Evolutionary conservation across 2,797 vertebrate genomes (phyloP).

Genomic region (Cirrhinus mrigala): DNA sequence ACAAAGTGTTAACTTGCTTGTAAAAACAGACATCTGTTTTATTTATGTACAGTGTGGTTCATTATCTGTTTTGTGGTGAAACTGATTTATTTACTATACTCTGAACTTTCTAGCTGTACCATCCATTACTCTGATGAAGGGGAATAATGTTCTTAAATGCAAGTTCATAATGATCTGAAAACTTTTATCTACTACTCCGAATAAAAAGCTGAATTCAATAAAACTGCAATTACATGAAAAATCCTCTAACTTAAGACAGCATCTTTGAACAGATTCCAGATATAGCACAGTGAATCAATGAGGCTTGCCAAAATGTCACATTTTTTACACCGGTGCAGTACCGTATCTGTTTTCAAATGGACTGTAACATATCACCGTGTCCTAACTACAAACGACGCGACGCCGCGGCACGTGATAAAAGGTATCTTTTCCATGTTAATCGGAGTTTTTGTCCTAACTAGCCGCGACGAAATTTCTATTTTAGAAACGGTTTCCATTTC

Average conservation of each 20-base stretch:
- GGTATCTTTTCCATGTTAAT: no score
- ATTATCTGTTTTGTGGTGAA: not conserved
- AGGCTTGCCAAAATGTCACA: not conserved
- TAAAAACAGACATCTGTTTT: not conserved
- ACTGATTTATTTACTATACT: no score
- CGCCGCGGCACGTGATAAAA: no score
- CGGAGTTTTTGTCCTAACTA: no score
- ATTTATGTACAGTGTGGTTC: not conserved
- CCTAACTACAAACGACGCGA: no score
- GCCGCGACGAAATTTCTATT: no score
- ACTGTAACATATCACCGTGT: not conserved
- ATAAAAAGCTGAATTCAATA: not conserved
- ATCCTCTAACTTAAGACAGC: no score
- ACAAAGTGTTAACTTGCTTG: not conserved
- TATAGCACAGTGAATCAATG: not conserved
- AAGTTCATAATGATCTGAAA: conserved; percentile 48
- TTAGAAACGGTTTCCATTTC: no score
- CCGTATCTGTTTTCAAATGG: not conserved
- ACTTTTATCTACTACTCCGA: not conserved
- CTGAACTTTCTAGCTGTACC: not conserved
- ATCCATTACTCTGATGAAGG: conserved; percentile 21
- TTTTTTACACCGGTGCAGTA: not conserved
- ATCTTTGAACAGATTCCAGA: not conserved
- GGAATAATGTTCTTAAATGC: conserved; percentile 31
- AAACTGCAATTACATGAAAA: not conserved